Evolutionary conservation across 2,888 invertebrate genomes (phyloP).

Genomic region (Abrostola triplasia): DNA sequence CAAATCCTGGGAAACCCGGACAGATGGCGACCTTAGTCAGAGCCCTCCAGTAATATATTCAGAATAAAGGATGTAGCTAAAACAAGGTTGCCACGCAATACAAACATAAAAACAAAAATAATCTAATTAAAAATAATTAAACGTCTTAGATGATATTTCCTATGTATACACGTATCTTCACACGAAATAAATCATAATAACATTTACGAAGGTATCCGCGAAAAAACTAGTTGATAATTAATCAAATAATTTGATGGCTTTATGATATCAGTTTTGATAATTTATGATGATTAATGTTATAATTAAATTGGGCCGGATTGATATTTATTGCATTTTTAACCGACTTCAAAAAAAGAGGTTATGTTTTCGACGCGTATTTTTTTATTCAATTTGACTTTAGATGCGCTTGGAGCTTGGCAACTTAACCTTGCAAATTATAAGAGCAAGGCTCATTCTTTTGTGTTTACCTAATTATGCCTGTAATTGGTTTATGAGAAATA

Average conservation of each 20-base stretch:
- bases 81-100: constrained; percentile 37
- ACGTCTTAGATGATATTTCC: background rate
- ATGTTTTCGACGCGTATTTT: too few relatives aligned
- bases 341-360: too few relatives aligned
- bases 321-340: constrained; percentile 27
- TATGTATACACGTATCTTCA: background rate
- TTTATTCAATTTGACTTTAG: too few relatives aligned
- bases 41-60: constrained; percentile 42
- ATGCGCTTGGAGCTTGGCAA: too few relatives aligned
- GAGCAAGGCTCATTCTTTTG: too few relatives aligned
- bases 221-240: background rate
- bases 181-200: too few relatives aligned
- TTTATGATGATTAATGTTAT: constrained; percentile 19
- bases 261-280: constrained; percentile 13
- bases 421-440: too few relatives aligned
- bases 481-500: too few relatives aligned
- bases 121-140: background rate
- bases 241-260: background rate
- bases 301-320: constrained; percentile 18
- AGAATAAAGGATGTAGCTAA: constrained; percentile 30
- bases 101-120: background rate
- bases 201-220: too few relatives aligned
- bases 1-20: too few relatives aligned
- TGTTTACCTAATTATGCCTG: too few relatives aligned
- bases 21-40: too few relatives aligned